These are phyloP conservation scores for Tarsius wallacei DNA, from an alignment of 2,797 vertebrate genomes.

Conservation along the genomic window DNA sequence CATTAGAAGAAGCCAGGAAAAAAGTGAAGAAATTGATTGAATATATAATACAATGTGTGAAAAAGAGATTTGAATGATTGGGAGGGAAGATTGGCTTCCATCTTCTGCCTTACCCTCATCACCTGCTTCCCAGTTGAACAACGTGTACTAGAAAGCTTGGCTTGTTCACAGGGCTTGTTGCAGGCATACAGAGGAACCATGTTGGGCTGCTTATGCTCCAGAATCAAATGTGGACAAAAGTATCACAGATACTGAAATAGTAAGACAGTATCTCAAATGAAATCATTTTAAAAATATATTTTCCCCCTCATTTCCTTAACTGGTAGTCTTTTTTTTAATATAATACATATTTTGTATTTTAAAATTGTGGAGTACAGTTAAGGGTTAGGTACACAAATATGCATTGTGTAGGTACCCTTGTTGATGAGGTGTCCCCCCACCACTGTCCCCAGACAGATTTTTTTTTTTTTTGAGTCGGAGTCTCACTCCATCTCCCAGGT, in stretches of 20 bases:
- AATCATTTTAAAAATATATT: neutral
- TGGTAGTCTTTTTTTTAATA: neutral
- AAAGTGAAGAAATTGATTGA: neutral
- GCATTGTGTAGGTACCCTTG: too few species aligned
- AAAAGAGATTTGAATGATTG: neutral
- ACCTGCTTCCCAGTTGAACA: neutral
- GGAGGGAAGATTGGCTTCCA: too few species aligned
- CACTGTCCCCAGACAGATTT: too few species aligned
- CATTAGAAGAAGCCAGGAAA: neutral
- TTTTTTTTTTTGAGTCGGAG: too few species aligned
- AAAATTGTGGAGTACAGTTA: too few species aligned
- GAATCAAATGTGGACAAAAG: neutral
- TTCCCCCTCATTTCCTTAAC: slow-evolving; percentile 23
- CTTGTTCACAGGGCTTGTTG: neutral
- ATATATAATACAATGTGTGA: too few species aligned
- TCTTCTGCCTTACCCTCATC: neutral
- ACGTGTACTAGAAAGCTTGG: accelerated
- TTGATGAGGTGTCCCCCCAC: too few species aligned
- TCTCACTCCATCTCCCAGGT: too few species aligned
- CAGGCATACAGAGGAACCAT: neutral
- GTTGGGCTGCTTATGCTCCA: neutral
- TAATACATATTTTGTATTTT: too few species aligned
- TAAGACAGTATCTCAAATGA: slow-evolving; percentile 6
- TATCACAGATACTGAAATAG: neutral
- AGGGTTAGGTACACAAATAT: too few species aligned